Base-by-base conservation (phyloP, 2,888 invertebrate genomes). In the Andrena camellia region DNA sequence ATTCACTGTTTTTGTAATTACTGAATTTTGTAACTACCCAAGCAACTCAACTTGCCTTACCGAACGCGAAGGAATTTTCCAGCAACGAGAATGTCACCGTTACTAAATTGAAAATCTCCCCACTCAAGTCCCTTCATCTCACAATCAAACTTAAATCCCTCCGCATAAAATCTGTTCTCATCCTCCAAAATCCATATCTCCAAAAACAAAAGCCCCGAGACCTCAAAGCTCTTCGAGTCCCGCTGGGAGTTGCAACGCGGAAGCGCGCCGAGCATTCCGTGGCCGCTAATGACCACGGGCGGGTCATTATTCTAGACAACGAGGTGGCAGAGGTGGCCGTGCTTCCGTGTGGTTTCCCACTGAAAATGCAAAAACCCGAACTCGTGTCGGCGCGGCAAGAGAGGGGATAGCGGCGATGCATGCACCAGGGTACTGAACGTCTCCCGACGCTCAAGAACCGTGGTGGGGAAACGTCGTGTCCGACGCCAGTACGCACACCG, bases 391-490 rank as follows among this genome's bases (percentile, higher is more conserved):
- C 54, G 62, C n/a, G 54, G 54, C 6, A 17, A 10, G 23, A 63
- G 48, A 42, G 74, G 70, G 72, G 76, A 75, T 84, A 73, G 13
- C 48, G 78, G 72, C 81, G 85, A 84, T 82, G 83, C 83, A 83
- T 84, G 74, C 82, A 74, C 33, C 78, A 68, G 60, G 64, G 68
- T 57, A 48, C 71, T 67, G 68, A 71, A 76, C 52, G 64, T 69
- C 60, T 73, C 35, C 54, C 48, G 78, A 81, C 29, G 75, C 42
- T 31, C 31, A 59, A 33, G 42, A 48, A 42, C n/a, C 64, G 72
- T 85, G 87, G 87, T 86, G 88, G 87, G 82, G 86, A 81, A 80
- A 57, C 59, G 76, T 72, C 80, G 86, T 77, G 85, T 50, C 70
- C 69, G 78, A 83, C 85, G 85, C 76, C 62, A 33, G 71, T 50